Evolutionary conservation across 2,113 vertebrate species (phyloP), one percentile per base, ranked within the genome.

Genomic region (Cavia aperea): DNA sequence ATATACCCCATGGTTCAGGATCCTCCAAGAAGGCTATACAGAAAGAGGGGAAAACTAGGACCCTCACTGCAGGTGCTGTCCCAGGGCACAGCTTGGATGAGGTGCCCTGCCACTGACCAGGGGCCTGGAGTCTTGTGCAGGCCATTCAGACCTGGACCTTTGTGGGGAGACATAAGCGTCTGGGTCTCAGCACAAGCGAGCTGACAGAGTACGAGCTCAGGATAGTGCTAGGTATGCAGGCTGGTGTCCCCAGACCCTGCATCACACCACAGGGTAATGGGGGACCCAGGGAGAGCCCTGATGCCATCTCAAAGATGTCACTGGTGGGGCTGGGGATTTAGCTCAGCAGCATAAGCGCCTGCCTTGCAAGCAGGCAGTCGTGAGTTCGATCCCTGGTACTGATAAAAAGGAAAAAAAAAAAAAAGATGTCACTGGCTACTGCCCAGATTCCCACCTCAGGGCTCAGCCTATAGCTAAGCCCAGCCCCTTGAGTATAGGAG

Each of bases 201-300:
- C 62, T 54, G n/a, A 43, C 62, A 24, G 83, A 39, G 12, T 0
- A 4, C 24, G n/a, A 46, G 16, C 43, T 51, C 2, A 0, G 21
- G 18, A 36, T 10, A 24, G 21, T 23, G 21, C 85, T 2, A 14
- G 23, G 60, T 7, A 1, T 11, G 13, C 46, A 15, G 31, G 33
- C 87, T 4, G 81, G 51, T 68, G 66, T 36, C 31, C 18, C 16
- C 7, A 0, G 31, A 21, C 2, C 72, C 9, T 31, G 21, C 8
- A 0, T 54, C 81, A 11, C 39, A 12, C 4, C 5, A 31, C 10
- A 6, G 39, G 39, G 51, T 60, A 49, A 63, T 39, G 29, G 51
- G 56, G 23, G 65, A 4, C 60, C n/a, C 58, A 0, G 36, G 73
- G 5, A 51, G 33, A 89, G 24, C 49, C 0, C 0, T 2, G 19